Evolutionary conservation across 2,888 invertebrate species (phyloP).

Genomic region (Pyralis farinalis): DNA sequence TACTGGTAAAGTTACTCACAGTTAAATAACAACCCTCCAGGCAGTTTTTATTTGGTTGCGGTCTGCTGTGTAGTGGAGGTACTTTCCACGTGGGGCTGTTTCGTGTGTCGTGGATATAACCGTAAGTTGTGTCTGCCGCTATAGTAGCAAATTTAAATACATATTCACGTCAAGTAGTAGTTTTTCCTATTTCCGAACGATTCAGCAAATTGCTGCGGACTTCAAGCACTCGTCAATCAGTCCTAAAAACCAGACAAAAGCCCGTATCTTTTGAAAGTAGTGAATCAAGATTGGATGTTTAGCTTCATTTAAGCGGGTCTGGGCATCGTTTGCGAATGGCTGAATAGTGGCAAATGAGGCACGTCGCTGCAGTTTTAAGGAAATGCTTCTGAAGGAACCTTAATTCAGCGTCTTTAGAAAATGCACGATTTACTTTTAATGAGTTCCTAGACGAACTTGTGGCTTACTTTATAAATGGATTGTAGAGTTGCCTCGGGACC

Average conservation of each 20-base stretch:
- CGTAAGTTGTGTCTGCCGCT: too few species aligned
- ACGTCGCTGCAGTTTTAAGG: conserved; percentile 68
- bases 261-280: conserved; percentile 32
- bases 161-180: too few species aligned
- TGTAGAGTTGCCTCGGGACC: conserved; percentile 20
- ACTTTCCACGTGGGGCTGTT: too few species aligned
- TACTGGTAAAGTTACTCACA: too few species aligned
- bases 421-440: conserved; percentile 79
- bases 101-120: too few species aligned
- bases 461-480: conserved; percentile 72
- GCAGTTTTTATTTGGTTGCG: too few species aligned
- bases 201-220: too few species aligned
- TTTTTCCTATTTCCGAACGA: too few species aligned
- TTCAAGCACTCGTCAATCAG: conserved; percentile 4
- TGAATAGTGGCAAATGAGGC: conserved; percentile 78
- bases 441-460: conserved; percentile 72
- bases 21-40: too few species aligned
- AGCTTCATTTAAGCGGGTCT: conserved; percentile 52
- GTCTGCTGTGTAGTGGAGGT: too few species aligned
- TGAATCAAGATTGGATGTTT: conserved; percentile 48
- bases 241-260: conserved; percentile 22
- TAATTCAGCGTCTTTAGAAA: conserved; percentile 77
- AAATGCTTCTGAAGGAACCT: conserved; percentile 68
- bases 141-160: too few species aligned
- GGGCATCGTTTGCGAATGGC: conserved; percentile 51